These are phyloP conservation scores for Prionailurus bengalensis DNA, from an alignment of 2,113 vertebrate species.

Conservation along the genomic window DNA sequence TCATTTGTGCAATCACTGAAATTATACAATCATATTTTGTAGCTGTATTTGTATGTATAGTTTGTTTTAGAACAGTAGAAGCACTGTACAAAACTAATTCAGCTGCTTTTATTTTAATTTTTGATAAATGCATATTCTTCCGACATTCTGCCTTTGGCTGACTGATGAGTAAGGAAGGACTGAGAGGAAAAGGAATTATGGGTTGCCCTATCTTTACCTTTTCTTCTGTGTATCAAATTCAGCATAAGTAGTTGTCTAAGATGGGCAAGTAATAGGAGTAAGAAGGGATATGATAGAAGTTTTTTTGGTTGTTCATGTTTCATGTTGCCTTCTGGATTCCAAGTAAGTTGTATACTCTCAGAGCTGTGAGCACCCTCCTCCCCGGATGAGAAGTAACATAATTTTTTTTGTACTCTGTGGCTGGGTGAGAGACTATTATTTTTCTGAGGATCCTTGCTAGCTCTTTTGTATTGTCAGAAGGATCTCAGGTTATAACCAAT, in stretches of 20 bases:
- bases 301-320: slow-evolving; percentile 29
- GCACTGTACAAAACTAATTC: not conserved
- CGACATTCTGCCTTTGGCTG: not conserved
- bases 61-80: slow-evolving; percentile 44
- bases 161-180: not conserved
- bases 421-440: slow-evolving; percentile 23
- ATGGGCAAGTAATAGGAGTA: not conserved
- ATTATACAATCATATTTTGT: not conserved
- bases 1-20: slow-evolving; percentile 21
- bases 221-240: not conserved
- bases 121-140: not conserved
- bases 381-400: not conserved
- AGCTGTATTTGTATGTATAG: not conserved
- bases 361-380: not conserved
- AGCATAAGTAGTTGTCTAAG: not conserved
- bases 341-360: not conserved
- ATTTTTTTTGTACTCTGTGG: slow-evolving; percentile 19
- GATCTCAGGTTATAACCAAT: not conserved
- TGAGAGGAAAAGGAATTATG: not conserved
- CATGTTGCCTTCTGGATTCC: not conserved
- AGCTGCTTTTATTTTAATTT: slow-evolving; percentile 40
- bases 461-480: slow-evolving; percentile 3
- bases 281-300: not conserved
- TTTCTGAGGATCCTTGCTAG: not conserved
- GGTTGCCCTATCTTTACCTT: slow-evolving; percentile 10